phyloP scores from a whole-genome alignment of 2,888 invertebrate species.

The Macrosiphum euphorbiae region DNA sequence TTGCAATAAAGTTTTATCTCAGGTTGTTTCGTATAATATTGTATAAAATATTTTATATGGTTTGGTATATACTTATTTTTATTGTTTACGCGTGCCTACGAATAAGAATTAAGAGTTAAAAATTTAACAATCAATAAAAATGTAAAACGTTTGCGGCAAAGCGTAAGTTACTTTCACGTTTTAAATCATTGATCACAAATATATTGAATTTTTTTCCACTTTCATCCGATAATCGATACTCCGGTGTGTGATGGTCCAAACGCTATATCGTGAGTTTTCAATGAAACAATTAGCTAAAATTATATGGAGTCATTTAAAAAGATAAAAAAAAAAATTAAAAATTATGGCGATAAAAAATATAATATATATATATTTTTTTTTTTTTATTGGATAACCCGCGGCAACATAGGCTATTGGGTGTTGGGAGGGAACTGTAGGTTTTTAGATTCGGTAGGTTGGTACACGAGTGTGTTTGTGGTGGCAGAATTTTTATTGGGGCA shows the following conservation, averaged over 20 bases:
- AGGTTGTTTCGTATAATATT: background rate
- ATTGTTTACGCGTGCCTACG: background rate
- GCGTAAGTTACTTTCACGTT: background rate
- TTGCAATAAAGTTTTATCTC: background rate
- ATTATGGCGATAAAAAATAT: background rate
- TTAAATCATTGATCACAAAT: background rate
- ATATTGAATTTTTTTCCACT: background rate
- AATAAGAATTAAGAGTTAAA: background rate
- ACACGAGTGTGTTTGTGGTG: no score
- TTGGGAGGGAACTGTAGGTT: no score
- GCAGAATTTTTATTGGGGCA: no score
- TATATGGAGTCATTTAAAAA: background rate
- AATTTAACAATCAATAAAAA: background rate
- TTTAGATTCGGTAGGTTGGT: no score
- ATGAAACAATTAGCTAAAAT: background rate
- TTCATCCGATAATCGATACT: background rate
- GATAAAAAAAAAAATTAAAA: background rate
- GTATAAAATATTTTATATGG: background rate
- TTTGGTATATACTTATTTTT: background rate
- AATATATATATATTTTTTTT: no score
- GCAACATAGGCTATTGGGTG: no score
- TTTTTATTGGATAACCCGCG: no score
- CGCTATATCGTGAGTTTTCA: background rate
- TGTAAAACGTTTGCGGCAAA: background rate
- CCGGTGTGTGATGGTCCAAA: background rate